A percentile compares a stretch with the other conserved stretches of the same genome.
Evolutionary conservation across 2,797 vertebrate genomes (phyloP).

Genomic region (Hozukius guyotensis): DNA sequence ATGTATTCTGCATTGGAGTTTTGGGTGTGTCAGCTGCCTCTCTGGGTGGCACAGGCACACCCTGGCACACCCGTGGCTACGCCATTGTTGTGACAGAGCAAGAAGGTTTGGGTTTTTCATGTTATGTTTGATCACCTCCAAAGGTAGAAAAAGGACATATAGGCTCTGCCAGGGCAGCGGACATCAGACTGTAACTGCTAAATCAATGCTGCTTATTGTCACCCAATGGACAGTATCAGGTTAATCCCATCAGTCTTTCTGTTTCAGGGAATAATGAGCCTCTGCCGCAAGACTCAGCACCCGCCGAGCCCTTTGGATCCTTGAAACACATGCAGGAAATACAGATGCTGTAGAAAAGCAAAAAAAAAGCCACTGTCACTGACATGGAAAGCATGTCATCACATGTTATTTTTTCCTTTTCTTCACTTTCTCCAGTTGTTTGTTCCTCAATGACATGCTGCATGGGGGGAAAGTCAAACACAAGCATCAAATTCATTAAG

Average conservation of each 20-base stretch:
- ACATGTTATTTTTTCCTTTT: not conserved
- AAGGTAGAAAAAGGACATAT: conserved; percentile 39
- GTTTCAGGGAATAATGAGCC: conserved; percentile 28
- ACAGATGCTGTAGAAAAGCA: not conserved
- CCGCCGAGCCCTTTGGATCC: not conserved
- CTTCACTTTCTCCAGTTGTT: not conserved
- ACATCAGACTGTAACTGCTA: conserved; percentile 65
- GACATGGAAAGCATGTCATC: not conserved
- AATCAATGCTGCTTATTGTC: conserved; percentile 75
- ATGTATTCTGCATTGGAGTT: too few species aligned
- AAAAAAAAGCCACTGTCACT: not conserved
- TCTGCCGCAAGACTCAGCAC: not conserved
- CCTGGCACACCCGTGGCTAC: too few species aligned
- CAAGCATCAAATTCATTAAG: not conserved
- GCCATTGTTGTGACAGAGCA: too few species aligned
- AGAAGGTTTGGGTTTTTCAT: too few species aligned
- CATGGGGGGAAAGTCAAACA: not conserved
- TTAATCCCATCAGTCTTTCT: conserved; percentile 41
- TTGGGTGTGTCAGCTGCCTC: too few species aligned
- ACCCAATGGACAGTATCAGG: conserved; percentile 61
- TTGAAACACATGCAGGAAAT: not conserved
- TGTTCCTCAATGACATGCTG: not conserved
- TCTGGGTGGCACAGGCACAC: too few species aligned
- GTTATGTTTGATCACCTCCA: conserved; percentile 22
- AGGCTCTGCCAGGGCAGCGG: conserved; percentile 9